These are phyloP conservation scores for Hoplodrina ambigua DNA, from an alignment of 2,888 invertebrate species.

Conservation along the genomic window DNA sequence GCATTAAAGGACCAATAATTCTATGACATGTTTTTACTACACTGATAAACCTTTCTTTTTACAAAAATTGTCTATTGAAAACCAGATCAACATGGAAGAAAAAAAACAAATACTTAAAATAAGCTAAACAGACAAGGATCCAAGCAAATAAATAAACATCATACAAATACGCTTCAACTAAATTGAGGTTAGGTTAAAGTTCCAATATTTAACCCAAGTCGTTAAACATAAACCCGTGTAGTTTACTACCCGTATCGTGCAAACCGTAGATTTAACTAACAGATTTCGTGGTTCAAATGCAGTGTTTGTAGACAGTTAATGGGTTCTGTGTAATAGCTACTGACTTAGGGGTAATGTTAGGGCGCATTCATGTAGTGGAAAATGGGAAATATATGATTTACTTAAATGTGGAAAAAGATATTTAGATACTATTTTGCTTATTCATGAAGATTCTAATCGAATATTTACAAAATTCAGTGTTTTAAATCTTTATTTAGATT, in stretches of 20 bases:
- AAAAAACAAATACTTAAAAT: not conserved
- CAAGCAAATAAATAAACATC: not conserved
- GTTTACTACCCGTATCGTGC: conserved; percentile 35
- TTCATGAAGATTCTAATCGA: too few relatives aligned
- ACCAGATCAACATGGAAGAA: too few relatives aligned
- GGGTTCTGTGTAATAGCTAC: conserved; percentile 34
- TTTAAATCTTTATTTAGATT: too few relatives aligned
- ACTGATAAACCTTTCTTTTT: not conserved
- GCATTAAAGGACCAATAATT: not conserved
- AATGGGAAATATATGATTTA: not conserved
- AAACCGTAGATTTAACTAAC: conserved; percentile 51
- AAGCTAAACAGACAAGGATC: not conserved
- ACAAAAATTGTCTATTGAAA: too few relatives aligned
- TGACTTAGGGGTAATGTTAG: conserved; percentile 14
- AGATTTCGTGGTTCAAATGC: conserved; percentile 45
- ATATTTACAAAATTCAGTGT: too few relatives aligned
- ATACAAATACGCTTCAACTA: not conserved
- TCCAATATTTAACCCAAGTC: conserved; percentile 9
- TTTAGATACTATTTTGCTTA: too few relatives aligned
- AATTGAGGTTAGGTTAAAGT: not conserved
- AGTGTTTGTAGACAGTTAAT: conserved; percentile 42
- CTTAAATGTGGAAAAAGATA: not conserved
- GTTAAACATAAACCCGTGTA: conserved; percentile 28
- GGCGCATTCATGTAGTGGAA: not conserved
- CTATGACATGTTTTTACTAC: not conserved